Evolutionary conservation across 2,113 vertebrate species (phyloP).

Genomic region (Clupea harengus): DNA sequence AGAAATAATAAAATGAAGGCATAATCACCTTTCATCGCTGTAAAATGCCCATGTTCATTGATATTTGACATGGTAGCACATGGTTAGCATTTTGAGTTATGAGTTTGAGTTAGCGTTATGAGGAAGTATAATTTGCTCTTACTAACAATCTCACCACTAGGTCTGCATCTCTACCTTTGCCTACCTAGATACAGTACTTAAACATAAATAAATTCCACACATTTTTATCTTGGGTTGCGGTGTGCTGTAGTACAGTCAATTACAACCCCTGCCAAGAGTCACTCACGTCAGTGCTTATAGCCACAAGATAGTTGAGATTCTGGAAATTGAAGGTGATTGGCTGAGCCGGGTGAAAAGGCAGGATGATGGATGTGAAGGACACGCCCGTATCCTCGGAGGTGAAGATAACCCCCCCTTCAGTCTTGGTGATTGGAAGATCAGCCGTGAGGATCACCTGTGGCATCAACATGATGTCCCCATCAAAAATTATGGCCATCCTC

Average conservation of each 20-base stretch:
- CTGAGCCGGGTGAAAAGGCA: constrained; percentile 72
- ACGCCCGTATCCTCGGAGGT: constrained; percentile 71
- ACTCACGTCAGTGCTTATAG: constrained; percentile 72
- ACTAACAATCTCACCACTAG: background rate
- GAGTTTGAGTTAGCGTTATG: background rate
- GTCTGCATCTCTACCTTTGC: background rate
- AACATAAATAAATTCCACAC: background rate
- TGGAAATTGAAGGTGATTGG: constrained; percentile 73
- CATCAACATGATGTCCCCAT: background rate
- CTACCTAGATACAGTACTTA: background rate
- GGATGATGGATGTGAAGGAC: constrained; percentile 64
- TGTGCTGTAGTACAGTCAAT: background rate
- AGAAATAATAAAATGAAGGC: background rate
- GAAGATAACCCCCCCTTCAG: constrained; percentile 70
- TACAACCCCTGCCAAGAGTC: background rate
- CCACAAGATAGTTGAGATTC: constrained; percentile 68
- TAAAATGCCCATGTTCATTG: background rate
- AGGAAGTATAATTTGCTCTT: background rate
- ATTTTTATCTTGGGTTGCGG: background rate
- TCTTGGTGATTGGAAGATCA: constrained; percentile 55
- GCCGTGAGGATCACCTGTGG: constrained; percentile 73
- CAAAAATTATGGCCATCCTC: background rate
- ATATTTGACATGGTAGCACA: background rate
- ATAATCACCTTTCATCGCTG: background rate
- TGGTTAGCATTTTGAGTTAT: background rate